Evolutionary conservation across 1,140 invertebrate genomes (phyloP), one percentile per base, ranked within the genome.

Genomic region (Radopholus similis): DNA sequence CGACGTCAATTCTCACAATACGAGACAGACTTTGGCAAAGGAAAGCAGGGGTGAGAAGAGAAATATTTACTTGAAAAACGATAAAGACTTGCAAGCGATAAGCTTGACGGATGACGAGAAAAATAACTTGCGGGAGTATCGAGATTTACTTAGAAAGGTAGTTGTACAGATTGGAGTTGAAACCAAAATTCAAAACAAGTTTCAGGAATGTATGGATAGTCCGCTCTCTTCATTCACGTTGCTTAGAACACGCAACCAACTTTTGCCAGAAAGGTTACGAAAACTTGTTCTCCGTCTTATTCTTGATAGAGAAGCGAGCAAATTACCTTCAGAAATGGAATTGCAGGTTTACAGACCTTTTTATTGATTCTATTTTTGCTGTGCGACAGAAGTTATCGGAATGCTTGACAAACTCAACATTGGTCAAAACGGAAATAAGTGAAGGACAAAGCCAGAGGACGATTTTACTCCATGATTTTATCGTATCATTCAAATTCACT

Each of bases 331-430:
- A 4, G 40, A 47, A 15, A 26, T 26, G 6, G 59, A 51, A 21
- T 26, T 62, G 23, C 18, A 62, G 6, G 59, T 62, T 40, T 26
- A 32, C 23, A 26, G 26, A 15, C 30, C 44, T 15, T 62, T 23
- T 30, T 6, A 26, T 15, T 28, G 23, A 32, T 40, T 26, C 13
- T n/a, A n/a, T 38, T 21, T n/a, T 42, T 42, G 2, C 18, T 42
- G n/a, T 38, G n/a, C 18, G 26, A 38, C 8, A 62, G 59, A 42
- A 62, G 18, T 62, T 62, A 26, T 21, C 47, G 13, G 40, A 62
- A 8, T 62, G 40, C 2, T 13, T 62, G 18, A 40, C 40, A 34
- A 28, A n/a, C 13, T 62, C 59, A n/a, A 18, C 18, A 44, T 13
- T 23, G 21, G 18, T 34, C 9, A 34, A 4, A 4, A 11, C 13